A percentile compares a stretch with the other conserved stretches of the same genome.
These are phyloP conservation scores for Dermolepida albohirtum DNA, from an alignment of 2,888 invertebrate genomes.

Conservation along the genomic window DNA sequence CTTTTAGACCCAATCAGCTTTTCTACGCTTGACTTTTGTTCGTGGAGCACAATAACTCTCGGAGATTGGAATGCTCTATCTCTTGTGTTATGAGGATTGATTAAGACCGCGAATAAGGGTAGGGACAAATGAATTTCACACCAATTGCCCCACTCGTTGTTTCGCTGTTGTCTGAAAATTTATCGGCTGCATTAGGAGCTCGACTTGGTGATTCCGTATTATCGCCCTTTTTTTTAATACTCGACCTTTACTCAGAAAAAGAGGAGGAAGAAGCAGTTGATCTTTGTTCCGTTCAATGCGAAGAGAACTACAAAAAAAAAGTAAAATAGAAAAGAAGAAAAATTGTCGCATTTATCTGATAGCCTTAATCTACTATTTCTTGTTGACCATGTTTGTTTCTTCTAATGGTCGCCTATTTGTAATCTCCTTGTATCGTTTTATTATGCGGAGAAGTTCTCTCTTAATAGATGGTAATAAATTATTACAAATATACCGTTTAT, in stretches of 20 bases:
- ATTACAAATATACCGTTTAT: constrained; percentile 9
- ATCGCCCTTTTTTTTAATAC: constrained; percentile 58
- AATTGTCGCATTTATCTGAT: constrained; percentile 59
- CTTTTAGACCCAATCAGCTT: constrained; percentile 64
- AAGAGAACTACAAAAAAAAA: constrained; percentile 44
- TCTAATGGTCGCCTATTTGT: constrained; percentile 50
- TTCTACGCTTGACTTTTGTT: constrained; percentile 62
- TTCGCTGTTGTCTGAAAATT: constrained; percentile 60
- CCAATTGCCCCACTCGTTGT: constrained; percentile 63
- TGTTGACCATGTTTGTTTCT: constrained; percentile 49
- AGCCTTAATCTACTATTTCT: constrained; percentile 51
- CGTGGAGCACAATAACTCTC: constrained; percentile 60
- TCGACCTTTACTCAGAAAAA: constrained; percentile 6
- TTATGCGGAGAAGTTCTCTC: constrained; percentile 37
- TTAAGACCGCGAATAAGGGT: constrained; percentile 57
- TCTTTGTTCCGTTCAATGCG: constrained; percentile 39
- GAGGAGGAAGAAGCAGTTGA: constrained; percentile 9
- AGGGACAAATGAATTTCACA: constrained; percentile 65
- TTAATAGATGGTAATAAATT: constrained; percentile 38
- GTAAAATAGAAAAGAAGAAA: constrained; percentile 49
- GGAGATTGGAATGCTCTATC: constrained; percentile 62
- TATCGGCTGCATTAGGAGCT: constrained; percentile 58
- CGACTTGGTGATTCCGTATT: constrained; percentile 58
- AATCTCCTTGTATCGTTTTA: constrained; percentile 46
- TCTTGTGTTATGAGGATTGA: constrained; percentile 64